Base-by-base conservation (phyloP, 2,113 vertebrate genomes). In the Gymnarchus niloticus region DNA sequence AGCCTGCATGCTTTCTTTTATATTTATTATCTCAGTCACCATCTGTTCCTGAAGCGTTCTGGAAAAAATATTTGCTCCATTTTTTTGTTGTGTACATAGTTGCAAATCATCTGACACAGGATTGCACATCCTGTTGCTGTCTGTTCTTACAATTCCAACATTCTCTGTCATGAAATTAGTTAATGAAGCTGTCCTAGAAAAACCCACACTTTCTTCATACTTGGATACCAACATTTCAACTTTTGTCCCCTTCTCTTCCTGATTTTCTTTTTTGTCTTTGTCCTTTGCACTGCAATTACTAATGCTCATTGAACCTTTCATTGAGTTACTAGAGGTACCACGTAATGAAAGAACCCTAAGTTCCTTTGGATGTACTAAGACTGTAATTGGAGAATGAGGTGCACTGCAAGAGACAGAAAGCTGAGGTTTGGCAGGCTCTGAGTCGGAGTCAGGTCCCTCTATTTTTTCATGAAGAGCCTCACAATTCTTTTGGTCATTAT, bases 261-360 rank as follows among this genome's bases (percentile, higher is more conserved):
- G 56, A 57, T 78, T 86, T 2, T 92, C 91, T 17, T 86, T 92
- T 77, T 85, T 88, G 7, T 81, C 57, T 81, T 85, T 88, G 10
- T 89, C 84, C 77, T 81, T 93, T 59, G 57, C 87, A n/a, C 83
- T 85, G 25, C 51, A 73, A 83, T 94, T 92, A 49, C 92, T 51
- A 4, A 90, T 88, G 44, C 84, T 89, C 25, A 89, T 87, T 21
- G 92, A 56, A 1, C 92, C 89, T 88, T 92, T 95, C n/a, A 93
- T 91, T 56, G 90, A 89, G 1, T 93, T 93, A 77, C 46, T 88
- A 1, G 89, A 88, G 8, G 90, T n/a, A 6, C 78, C 90, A 49
- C 91, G 91, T 77, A 93, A 93, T 46, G 93, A 94, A 81, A 94
- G 93, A 4, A 90, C 91, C 7, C 89, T 90, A 61, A 91, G 89